Evolutionary conservation across 2,113 vertebrate genomes (phyloP).

Genomic region (Balaenoptera acutorostrata): DNA sequence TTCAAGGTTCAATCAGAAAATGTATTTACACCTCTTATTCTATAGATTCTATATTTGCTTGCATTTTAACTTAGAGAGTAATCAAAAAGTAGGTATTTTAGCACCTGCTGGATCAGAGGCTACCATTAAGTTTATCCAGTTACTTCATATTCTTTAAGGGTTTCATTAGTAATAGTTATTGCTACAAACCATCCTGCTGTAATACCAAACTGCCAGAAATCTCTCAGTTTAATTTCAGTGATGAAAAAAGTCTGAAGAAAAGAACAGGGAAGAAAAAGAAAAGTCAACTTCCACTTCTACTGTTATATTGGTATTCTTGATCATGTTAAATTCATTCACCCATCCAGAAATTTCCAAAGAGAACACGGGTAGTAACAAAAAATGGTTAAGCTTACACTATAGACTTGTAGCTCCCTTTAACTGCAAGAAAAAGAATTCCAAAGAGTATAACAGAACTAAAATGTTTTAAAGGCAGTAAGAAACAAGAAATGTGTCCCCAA

Average conservation of each 20-base stretch:
- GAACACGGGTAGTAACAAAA: neutral
- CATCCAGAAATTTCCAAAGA: neutral
- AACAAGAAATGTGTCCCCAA: constrained; percentile 76
- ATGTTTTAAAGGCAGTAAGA: constrained; percentile 75
- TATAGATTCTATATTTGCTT: constrained; percentile 59
- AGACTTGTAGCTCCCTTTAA: constrained; percentile 45
- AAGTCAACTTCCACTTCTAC: neutral
- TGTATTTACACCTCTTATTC: neutral
- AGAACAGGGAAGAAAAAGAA: constrained; percentile 43
- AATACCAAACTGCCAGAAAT: neutral
- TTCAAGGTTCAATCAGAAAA: constrained; percentile 25
- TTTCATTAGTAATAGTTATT: constrained; percentile 45
- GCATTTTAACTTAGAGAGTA: constrained; percentile 77
- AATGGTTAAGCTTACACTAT: neutral
- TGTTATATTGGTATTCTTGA: constrained; percentile 24
- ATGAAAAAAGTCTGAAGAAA: constrained; percentile 51
- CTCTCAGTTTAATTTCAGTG: neutral
- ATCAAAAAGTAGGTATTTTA: constrained; percentile 77
- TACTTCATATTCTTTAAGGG: constrained; percentile 49
- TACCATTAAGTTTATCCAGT: constrained; percentile 48
- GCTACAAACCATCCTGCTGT: neutral
- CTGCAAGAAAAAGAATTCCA: constrained; percentile 67
- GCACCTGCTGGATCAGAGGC: constrained; percentile 81
- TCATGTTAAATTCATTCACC: neutral
- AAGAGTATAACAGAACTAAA: constrained; percentile 7